Evolutionary conservation across 2,113 vertebrate species (phyloP).

Genomic region (Nestor notabilis): DNA sequence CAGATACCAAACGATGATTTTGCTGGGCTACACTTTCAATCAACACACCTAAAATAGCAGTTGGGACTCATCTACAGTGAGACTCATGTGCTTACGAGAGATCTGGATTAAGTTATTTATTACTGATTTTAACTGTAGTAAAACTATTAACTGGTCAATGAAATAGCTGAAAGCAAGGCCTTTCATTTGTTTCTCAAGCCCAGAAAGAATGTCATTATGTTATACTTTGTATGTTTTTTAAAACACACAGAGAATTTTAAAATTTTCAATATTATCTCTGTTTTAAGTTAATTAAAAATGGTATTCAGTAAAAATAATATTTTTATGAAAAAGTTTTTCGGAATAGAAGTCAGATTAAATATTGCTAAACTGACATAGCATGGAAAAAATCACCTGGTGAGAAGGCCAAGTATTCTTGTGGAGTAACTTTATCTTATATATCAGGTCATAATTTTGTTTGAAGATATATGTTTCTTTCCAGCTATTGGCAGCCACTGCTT

Average conservation of each 20-base stretch:
- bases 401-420: slow-evolving; percentile 3
- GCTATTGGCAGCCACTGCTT: slow-evolving; percentile 13
- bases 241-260: too few relatives aligned
- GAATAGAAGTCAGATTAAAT: slow-evolving; percentile 17
- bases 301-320: neutral
- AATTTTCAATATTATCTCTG: neutral
- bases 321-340: neutral
- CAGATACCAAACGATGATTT: neutral
- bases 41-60: neutral
- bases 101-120: neutral
- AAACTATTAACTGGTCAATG: neutral
- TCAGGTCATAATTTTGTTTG: slow-evolving; percentile 39
- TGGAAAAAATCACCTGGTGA: slow-evolving; percentile 25
- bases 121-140: neutral
- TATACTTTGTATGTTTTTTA: too few relatives aligned
- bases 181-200: neutral
- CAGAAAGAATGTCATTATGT: neutral
- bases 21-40: neutral
- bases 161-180: neutral
- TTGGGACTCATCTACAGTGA: neutral
- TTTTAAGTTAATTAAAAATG: neutral
- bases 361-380: neutral
- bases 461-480: slow-evolving; percentile 12
- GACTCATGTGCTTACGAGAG: neutral
- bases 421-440: slow-evolving; percentile 29